phyloP scores from a whole-genome alignment of 2,797 vertebrate genomes.

The Limosa lapponica region DNA sequence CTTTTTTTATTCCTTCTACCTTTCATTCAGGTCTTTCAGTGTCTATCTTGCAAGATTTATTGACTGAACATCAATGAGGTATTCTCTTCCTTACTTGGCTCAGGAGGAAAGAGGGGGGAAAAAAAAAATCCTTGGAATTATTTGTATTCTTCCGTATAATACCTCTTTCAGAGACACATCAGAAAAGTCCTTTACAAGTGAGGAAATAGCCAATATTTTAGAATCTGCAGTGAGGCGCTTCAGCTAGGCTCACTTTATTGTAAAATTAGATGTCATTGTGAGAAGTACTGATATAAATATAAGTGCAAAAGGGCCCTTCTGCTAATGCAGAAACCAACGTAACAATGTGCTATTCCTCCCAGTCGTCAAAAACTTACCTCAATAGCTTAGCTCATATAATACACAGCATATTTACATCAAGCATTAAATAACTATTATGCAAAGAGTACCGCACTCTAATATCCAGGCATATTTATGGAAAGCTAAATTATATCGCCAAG shows the following conservation, averaged over 20 bases:
- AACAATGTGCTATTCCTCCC: constrained; percentile 71
- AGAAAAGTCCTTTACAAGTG: constrained; percentile 73
- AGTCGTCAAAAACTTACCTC: constrained; percentile 54
- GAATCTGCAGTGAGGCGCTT: constrained; percentile 68
- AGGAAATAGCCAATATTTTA: constrained; percentile 79
- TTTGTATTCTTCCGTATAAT: constrained; percentile 71
- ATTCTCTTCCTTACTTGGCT: constrained; percentile 16
- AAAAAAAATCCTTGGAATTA: constrained; percentile 57
- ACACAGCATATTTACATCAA: constrained; percentile 69
- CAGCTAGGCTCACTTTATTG: constrained; percentile 75
- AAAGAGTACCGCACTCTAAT: constrained; percentile 61
- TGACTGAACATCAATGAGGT: constrained; percentile 45
- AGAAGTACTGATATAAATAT: constrained; percentile 78
- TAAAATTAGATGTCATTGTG: constrained; percentile 79
- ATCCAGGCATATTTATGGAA: constrained; percentile 78
- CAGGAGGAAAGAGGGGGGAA: background rate
- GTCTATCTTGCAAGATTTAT: constrained; percentile 7
- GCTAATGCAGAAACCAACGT: constrained; percentile 69
- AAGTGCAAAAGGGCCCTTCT: constrained; percentile 73
- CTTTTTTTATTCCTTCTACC: background rate
- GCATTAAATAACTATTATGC: constrained; percentile 79
- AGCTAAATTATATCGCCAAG: constrained; percentile 76
- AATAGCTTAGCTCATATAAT: constrained; percentile 66
- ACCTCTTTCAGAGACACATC: constrained; percentile 67
- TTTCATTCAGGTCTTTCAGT: constrained; percentile 7